Evolutionary conservation across 2,113 vertebrate genomes (phyloP).

Genomic region (Pardalotus punctatus): DNA sequence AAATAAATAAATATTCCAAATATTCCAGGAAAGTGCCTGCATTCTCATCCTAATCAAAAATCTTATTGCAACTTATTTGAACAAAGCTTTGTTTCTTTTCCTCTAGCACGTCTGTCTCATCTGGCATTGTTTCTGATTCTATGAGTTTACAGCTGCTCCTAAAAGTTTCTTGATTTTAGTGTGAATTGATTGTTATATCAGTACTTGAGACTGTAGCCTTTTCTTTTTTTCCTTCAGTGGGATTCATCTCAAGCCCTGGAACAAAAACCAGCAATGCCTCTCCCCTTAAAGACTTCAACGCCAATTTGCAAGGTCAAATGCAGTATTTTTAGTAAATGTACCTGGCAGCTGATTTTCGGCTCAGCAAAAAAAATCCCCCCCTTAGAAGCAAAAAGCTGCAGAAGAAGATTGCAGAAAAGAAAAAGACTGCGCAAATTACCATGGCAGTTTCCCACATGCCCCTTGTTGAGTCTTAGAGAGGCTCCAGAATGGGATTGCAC

Average conservation of each 20-base stretch:
- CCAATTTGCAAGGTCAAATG: background rate
- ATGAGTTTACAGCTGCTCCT: background rate
- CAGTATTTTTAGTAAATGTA: background rate
- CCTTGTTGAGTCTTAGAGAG: background rate
- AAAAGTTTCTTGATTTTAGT: background rate
- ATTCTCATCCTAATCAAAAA: background rate
- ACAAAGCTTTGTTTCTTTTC: background rate
- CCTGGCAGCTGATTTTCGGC: background rate
- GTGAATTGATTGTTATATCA: background rate
- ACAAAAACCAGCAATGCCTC: background rate
- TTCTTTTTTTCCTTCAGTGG: background rate
- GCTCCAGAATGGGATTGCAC: accelerated
- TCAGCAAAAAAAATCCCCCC: background rate
- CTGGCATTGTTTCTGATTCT: background rate
- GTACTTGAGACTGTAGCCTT: background rate
- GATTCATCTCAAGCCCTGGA: background rate
- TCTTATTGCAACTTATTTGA: background rate
- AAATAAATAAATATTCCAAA: background rate
- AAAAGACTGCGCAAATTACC: background rate
- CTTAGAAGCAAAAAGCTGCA: background rate
- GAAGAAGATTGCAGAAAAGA: no score
- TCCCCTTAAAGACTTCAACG: background rate
- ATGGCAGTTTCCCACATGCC: accelerated
- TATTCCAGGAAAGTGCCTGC: background rate
- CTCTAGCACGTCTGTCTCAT: background rate